A percentile compares a stretch with the other conserved stretches of the same genome.
Evolutionary conservation across 2,888 invertebrate genomes (phyloP).

Genomic region (Cerastoderma edule): DNA sequence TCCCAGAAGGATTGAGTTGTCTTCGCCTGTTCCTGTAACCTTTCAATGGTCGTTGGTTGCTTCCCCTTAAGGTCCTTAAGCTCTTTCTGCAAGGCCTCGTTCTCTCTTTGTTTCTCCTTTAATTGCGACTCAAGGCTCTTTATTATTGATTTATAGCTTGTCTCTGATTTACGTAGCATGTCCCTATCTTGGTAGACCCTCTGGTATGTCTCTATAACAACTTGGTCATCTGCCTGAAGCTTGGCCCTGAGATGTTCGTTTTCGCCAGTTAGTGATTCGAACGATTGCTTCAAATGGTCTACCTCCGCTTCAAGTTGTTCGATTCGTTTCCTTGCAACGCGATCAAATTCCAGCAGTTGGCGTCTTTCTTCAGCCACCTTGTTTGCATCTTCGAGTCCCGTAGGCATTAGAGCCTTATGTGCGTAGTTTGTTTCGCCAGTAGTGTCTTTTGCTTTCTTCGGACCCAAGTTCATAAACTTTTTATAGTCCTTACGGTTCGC

Average conservation of each 20-base stretch:
- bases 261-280: slow-evolving; percentile 39
- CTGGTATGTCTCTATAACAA: slow-evolving; percentile 46
- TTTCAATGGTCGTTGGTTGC: slow-evolving; percentile 3
- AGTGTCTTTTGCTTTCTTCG: neutral
- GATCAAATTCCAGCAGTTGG: slow-evolving; percentile 26
- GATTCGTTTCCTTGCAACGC: slow-evolving; percentile 30
- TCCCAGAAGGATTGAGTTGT: slow-evolving; percentile 5
- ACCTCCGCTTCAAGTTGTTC: slow-evolving; percentile 43
- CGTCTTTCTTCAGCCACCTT: slow-evolving; percentile 30
- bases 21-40: slow-evolving; percentile 9
- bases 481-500: neutral
- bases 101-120: slow-evolving; percentile 28
- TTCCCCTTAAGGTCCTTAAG: neutral
- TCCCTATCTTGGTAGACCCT: slow-evolving; percentile 45
- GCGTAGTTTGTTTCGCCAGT: neutral
- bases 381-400: neutral
- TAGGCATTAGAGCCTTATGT: slow-evolving; percentile 8
- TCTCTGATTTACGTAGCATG: slow-evolving; percentile 49
- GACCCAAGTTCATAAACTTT: slow-evolving; percentile 20
- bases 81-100: slow-evolving; percentile 17
- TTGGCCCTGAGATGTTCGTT: slow-evolving; percentile 41
- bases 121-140: slow-evolving; percentile 42
- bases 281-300: slow-evolving; percentile 26
- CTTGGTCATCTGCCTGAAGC: slow-evolving; percentile 41
- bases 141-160: slow-evolving; percentile 48